Evolutionary conservation across 2,113 vertebrate species (phyloP), one percentile per base, ranked within the genome.

Genomic region (Gracilinanus agilis): DNA sequence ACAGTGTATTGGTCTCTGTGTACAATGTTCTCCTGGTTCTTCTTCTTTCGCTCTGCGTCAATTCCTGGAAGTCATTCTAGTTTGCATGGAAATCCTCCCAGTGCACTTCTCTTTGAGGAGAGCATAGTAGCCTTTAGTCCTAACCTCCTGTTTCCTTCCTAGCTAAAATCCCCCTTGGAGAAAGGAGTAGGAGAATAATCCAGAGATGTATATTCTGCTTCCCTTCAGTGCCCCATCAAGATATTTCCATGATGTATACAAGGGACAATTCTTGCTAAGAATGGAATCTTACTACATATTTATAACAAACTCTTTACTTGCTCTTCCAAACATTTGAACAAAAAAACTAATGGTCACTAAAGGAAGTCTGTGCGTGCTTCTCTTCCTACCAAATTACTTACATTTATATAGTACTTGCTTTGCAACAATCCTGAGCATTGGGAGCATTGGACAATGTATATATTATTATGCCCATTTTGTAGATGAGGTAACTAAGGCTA

Each of bases 321-420:
- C 34, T 75, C 2, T 16, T 96, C 88, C 90, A 93, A 92, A 49
- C 89, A 93, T 91, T 88, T 8, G 16, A 96, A 94, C 44, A 90
- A 54, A 96, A 49, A 7, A 55, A 89, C 34, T 44, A 1, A 88
- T 90, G 34, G n/a, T 83, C 67, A 83, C n/a, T 58, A 55, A 95
- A 97, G 54, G 83, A 90, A 92, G 53, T 27, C 49, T n/a, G 2
- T 2, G 2, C 11, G 21, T 44, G 49, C 2, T 44, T 40, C 3
- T 25, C 29, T 89, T 54, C 83, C 10, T 19, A 0, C 91, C 90
- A 54, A 44, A 83, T 7, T 83, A 83, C 19, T 21, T 83, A 83
- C 19, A 21, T 83, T 40, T 9, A 83, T 40, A 40, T 75, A 75
- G 12, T 23, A 58, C 6, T 27, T 27, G 56, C 34, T 83, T 83